These are phyloP conservation scores for Drosophila nasuta DNA, from an alignment of 1,140 invertebrate species.

Conservation along the genomic window DNA sequence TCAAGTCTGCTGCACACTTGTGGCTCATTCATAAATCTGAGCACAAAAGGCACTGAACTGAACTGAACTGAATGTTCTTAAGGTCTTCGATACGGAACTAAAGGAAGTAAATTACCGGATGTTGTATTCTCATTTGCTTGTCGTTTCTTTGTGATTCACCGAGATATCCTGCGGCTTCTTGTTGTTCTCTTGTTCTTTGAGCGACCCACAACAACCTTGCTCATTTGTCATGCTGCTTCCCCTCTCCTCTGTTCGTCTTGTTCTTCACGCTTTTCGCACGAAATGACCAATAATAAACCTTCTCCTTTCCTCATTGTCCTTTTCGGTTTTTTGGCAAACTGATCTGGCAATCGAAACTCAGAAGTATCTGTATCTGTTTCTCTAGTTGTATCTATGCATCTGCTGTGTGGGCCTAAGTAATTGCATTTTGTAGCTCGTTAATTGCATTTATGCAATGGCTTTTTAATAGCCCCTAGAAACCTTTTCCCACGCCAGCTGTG, in stretches of 20 bases:
- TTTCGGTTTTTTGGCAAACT: slow-evolving; percentile 53
- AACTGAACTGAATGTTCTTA: slow-evolving; percentile 39
- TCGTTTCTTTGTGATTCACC: slow-evolving; percentile 78
- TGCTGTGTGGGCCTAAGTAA: slow-evolving; percentile 18
- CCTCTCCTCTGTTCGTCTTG: not conserved
- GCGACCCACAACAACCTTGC: slow-evolving; percentile 51
- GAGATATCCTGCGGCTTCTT: slow-evolving; percentile 72
- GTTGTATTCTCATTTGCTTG: slow-evolving; percentile 83
- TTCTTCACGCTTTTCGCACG: slow-evolving; percentile 57
- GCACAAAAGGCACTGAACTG: slow-evolving; percentile 53
- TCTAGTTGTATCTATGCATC: not conserved
- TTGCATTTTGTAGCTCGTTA: slow-evolving; percentile 59
- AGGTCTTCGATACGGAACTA: slow-evolving; percentile 71
- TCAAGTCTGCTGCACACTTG: slow-evolving; percentile 30
- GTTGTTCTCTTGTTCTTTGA: slow-evolving; percentile 27
- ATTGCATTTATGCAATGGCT: slow-evolving; percentile 72
- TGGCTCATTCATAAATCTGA: slow-evolving; percentile 73
- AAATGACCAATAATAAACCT: slow-evolving; percentile 71
- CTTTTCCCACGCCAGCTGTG: slow-evolving; percentile 61
- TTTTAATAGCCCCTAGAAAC: slow-evolving; percentile 61
- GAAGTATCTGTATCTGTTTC: slow-evolving; percentile 6
- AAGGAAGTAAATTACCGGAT: slow-evolving; percentile 85
- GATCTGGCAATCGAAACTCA: slow-evolving; percentile 27
- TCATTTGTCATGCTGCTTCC: slow-evolving; percentile 62
- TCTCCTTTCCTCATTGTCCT: not conserved